Conservation (phyloP, 2,888 invertebrate genomes). For the Agrochola circellaris region DNA sequence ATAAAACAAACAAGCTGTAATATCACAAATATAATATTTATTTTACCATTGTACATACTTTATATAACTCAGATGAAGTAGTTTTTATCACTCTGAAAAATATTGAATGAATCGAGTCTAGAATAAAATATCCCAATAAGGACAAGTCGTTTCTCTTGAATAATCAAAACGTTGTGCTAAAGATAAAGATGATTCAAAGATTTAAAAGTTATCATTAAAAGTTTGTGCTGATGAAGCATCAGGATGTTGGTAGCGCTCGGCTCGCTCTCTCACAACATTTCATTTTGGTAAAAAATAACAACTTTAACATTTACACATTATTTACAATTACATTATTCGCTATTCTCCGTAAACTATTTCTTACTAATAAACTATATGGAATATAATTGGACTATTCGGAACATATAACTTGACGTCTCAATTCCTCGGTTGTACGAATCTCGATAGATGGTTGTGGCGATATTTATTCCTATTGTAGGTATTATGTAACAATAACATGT, state of each 20-base stretch:
- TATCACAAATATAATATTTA: slow-evolving; percentile 90
- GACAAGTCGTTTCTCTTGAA: slow-evolving; percentile 73
- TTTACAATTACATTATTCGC: slow-evolving; percentile 65
- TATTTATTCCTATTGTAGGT: slow-evolving; percentile 8
- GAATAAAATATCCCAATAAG: slow-evolving; percentile 81
- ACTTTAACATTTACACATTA: slow-evolving; percentile 70
- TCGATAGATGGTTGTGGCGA: slow-evolving; percentile 19
- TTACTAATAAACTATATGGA: slow-evolving; percentile 60
- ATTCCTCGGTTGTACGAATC: slow-evolving; percentile 52
- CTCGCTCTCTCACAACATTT: slow-evolving; percentile 58
- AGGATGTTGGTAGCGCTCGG: slow-evolving; percentile 58
- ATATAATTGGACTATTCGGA: slow-evolving; percentile 63
- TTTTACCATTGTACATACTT: slow-evolving; percentile 88
- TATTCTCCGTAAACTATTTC: slow-evolving; percentile 57
- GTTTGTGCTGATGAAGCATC: slow-evolving; percentile 71
- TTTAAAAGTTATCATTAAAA: slow-evolving; percentile 69
- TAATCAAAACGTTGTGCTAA: slow-evolving; percentile 80
- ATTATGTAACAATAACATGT: not conserved
- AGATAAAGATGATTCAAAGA: slow-evolving; percentile 74
- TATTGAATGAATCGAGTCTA: slow-evolving; percentile 75
- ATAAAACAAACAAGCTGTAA: slow-evolving; percentile 68
- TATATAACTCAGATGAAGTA: slow-evolving; percentile 86
- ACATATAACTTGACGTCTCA: slow-evolving; percentile 43
- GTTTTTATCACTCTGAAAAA: slow-evolving; percentile 82
- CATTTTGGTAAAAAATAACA: slow-evolving; percentile 77